phyloP scores from a whole-genome alignment of 2,113 vertebrate genomes.

The Microcebus tavaratra region DNA sequence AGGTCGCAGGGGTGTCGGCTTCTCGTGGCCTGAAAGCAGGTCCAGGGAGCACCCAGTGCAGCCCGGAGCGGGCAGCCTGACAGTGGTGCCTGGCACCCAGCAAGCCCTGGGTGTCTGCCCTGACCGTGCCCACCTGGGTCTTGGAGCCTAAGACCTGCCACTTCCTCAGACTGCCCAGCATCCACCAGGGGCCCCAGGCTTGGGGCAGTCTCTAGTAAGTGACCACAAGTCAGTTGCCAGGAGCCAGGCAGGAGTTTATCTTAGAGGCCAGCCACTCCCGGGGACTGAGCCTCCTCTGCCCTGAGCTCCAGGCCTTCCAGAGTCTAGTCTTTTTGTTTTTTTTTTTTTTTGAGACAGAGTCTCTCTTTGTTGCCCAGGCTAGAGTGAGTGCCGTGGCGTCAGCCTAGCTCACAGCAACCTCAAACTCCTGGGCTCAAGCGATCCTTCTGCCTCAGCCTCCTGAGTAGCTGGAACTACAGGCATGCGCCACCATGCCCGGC shows the following conservation, averaged over 20 bases:
- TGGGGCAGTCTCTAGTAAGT: background rate
- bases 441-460: too few species aligned
- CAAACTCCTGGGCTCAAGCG: too few species aligned
- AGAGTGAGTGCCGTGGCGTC: too few species aligned
- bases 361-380: too few species aligned
- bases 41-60: background rate
- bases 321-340: too few species aligned
- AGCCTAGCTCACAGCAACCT: too few species aligned
- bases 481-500: too few species aligned
- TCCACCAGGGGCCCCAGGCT: fast-evolving
- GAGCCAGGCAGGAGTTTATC: background rate
- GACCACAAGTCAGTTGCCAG: background rate
- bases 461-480: too few species aligned
- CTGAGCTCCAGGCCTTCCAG: background rate
- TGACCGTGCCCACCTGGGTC: background rate
- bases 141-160: background rate
- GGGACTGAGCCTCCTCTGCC: background rate
- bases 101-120: background rate
- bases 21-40: background rate
- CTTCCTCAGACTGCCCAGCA: background rate
- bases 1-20: fast-evolving
- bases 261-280: background rate
- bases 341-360: too few species aligned
- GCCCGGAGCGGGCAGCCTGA: background rate
- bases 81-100: background rate